Conservation (phyloP, 2,797 vertebrate species). For the Coregonus suidteri region DNA sequence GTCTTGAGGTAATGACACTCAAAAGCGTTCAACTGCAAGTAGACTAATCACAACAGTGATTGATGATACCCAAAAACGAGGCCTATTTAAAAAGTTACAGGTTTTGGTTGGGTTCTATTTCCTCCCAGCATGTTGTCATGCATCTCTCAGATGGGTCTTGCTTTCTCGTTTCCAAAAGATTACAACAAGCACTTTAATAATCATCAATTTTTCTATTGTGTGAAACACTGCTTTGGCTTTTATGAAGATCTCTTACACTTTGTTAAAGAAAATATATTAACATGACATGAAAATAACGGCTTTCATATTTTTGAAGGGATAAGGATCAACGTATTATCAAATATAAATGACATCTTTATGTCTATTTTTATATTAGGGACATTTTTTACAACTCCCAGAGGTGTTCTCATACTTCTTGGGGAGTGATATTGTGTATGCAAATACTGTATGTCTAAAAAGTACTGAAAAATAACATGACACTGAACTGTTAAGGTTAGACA, state of each 20-base stretch:
- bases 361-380: constrained; percentile 55
- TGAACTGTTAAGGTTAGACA: neutral
- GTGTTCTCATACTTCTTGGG: constrained; percentile 1
- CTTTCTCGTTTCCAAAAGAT: too few species aligned
- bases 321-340: constrained; percentile 20
- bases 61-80: neutral
- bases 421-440: neutral
- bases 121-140: constrained; percentile 19
- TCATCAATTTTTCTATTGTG: constrained; percentile 6
- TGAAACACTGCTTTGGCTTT: neutral
- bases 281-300: constrained; percentile 13
- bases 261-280: constrained; percentile 18
- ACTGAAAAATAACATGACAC: constrained; percentile 19
- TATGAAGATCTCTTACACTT: constrained; percentile 19
- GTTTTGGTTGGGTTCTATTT: neutral
- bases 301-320: constrained; percentile 32
- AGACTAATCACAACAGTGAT: neutral
- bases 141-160: neutral
- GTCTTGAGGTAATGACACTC: neutral
- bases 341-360: constrained; percentile 20
- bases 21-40: neutral
- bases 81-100: neutral
- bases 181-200: constrained; percentile 17
- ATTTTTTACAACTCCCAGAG: constrained; percentile 37
- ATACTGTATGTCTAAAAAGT: neutral